Evolutionary conservation across 2,113 vertebrate genomes (phyloP), one percentile per base, ranked within the genome.

Genomic region (Scophthalmus maximus): DNA sequence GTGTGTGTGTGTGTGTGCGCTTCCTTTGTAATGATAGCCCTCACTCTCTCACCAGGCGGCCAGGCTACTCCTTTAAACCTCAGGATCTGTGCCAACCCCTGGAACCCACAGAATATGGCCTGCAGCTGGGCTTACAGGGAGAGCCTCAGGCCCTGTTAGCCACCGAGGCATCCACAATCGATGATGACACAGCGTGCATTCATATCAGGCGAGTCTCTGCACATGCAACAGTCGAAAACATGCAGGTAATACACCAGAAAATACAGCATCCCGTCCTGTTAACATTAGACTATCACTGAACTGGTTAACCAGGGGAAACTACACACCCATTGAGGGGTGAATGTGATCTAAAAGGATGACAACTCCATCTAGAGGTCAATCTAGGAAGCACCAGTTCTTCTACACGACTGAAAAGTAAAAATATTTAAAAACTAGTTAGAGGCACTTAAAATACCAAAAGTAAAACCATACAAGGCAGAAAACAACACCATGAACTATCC

Each of bases 21-120:
- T 78, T 76, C 77, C 78, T 78, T 75, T 73, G 66, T 88, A 89
- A 89, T 87, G 60, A 86, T 79, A 84, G 66, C 79, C 67, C 59
- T 82, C 44, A 49, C 56, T 78, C 67, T 74, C 65, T 77, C 51
- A 66, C 69, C 74, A 79, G 86, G 82, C 75, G 26, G 67, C 64
- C 47, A 53, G 74, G 62, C 77, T 73, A 58, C 78, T 87, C 68
- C 66, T 84, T 71, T 56, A 60, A 86, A 84, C 73, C 82, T 82
- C 84, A 59, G 52, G 47, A 62, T 53, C 60, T 64, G 22, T 81
- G 80, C 81, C 85, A 89, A 49, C 30, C 63, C 18, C 56, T 14
- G n/a, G 15, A 56, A 42, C 64, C 76, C 58, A 53, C 55, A 78
- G 67, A 81, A 75, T 64, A 74, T 66, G 69, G 60, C 86, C 78